Evolutionary conservation across 2,888 invertebrate genomes (phyloP).

Genomic region (Pristionchus maxplancki): DNA sequence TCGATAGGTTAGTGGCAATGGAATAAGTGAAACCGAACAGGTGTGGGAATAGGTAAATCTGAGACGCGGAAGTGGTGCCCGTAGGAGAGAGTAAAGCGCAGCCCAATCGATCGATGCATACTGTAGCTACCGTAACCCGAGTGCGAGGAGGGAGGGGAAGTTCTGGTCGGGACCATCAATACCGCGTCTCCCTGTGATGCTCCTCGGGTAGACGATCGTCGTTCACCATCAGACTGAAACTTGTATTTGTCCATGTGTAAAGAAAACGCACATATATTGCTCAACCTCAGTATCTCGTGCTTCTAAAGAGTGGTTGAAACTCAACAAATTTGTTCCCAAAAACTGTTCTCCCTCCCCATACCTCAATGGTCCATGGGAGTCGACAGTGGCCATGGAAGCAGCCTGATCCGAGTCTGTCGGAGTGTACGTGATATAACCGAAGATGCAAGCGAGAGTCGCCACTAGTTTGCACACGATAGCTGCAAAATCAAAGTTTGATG

Average conservation of each 20-base stretch:
- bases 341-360: slow-evolving; percentile 64
- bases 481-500: slow-evolving; percentile 56
- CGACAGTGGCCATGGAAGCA: slow-evolving; percentile 54
- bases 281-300: no score
- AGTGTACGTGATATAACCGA: slow-evolving; percentile 76
- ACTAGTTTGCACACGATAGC: slow-evolving; percentile 76
- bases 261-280: no score
- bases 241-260: neutral
- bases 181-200: slow-evolving; percentile 24
- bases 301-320: neutral
- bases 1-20: no score
- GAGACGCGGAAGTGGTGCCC: neutral
- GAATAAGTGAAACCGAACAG: no score
- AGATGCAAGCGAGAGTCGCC: slow-evolving; percentile 73
- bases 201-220: slow-evolving; percentile 41
- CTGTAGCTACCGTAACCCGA: slow-evolving; percentile 38
- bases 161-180: slow-evolving; percentile 9
- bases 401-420: slow-evolving; percentile 39
- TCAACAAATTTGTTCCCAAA: neutral
- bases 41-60: neutral
- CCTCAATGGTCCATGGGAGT: slow-evolving; percentile 74
- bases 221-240: slow-evolving; percentile 46
- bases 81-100: neutral
- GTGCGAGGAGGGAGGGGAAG: neutral
- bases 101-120: slow-evolving; percentile 34